These are phyloP conservation scores for Oasisia sp. DNA, from an alignment of 2,888 invertebrate genomes.

Conservation along the genomic window DNA sequence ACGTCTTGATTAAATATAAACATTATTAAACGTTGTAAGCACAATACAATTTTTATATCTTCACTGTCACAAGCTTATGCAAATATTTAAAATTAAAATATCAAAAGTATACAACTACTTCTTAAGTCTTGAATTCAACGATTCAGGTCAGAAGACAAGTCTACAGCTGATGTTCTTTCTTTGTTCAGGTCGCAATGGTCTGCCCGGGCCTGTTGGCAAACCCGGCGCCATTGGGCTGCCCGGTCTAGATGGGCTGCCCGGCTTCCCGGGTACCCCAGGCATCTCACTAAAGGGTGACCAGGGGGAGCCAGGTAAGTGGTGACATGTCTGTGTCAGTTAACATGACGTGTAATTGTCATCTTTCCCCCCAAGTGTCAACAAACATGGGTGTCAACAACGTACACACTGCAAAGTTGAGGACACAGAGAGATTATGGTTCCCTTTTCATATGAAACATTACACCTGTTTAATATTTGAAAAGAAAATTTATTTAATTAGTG, in stretches of 20 bases:
- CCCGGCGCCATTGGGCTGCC: neutral
- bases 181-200: conserved; percentile 26
- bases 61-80: too few species aligned
- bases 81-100: too few species aligned
- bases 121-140: neutral
- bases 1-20: too few species aligned
- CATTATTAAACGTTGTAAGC: too few species aligned
- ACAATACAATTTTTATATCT: too few species aligned
- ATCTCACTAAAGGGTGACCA: conserved; percentile 33
- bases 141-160: neutral
- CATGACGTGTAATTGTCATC: neutral
- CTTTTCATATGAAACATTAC: neutral
- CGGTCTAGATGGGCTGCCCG: conserved; percentile 25
- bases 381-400: neutral
- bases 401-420: neutral
- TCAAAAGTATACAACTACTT: neutral
- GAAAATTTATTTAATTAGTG: too few species aligned
- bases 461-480: neutral
- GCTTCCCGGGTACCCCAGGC: conserved; percentile 28
- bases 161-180: neutral
- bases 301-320: conserved; percentile 29
- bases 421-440: neutral
- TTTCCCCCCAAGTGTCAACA: neutral
- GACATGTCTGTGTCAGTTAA: neutral
- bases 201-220: neutral